Percentiles rank a stretch among this genome's conserved stretches.
Conservation (phyloP, 2,888 invertebrate species). For the Taenaris catops region DNA sequence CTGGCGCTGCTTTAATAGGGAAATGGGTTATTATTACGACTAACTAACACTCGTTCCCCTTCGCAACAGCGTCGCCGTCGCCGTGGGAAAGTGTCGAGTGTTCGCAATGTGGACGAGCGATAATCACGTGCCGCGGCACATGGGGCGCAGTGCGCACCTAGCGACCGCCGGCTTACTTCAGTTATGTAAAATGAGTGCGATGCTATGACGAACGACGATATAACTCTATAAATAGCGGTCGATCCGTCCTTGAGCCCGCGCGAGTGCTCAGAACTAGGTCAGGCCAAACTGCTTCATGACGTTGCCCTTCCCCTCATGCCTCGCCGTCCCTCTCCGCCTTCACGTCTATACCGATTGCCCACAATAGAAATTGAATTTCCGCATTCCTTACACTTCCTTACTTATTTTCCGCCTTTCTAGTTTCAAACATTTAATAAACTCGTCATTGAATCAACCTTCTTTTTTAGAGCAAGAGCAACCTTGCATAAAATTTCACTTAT, state of each 20-base stretch:
- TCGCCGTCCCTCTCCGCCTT: conserved; percentile 32
- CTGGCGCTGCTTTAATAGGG: conserved; percentile 39
- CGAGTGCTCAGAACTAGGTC: conserved; percentile 71
- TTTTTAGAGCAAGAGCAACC: conserved; percentile 4
- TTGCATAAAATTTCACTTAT: conserved; percentile 10
- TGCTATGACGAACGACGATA: conserved; percentile 65
- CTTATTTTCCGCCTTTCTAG: conserved; percentile 30
- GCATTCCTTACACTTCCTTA: conserved; percentile 40
- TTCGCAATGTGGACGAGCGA: conserved; percentile 31
- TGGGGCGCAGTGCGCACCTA: conserved; percentile 40
- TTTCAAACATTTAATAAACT: conserved; percentile 11
- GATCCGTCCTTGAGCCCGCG: conserved; percentile 74
- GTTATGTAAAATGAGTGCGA: conserved; percentile 69
- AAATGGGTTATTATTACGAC: conserved; percentile 47
- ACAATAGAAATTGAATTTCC: conserved; percentile 25
- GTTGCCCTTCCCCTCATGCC: conserved; percentile 40
- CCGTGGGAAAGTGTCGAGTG: conserved; percentile 53
- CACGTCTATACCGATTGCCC: conserved; percentile 32
- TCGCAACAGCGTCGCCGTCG: conserved; percentile 27
- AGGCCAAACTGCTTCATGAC: conserved; percentile 56
- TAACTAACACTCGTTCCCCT: conserved; percentile 35
- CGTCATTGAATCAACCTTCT: conserved; percentile 9
- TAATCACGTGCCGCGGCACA: conserved; percentile 43
- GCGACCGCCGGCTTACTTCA: conserved; percentile 49
- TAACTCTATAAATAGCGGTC: conserved; percentile 75